Conservation (phyloP, 2,888 invertebrate genomes). For the Homarus gammarus region DNA sequence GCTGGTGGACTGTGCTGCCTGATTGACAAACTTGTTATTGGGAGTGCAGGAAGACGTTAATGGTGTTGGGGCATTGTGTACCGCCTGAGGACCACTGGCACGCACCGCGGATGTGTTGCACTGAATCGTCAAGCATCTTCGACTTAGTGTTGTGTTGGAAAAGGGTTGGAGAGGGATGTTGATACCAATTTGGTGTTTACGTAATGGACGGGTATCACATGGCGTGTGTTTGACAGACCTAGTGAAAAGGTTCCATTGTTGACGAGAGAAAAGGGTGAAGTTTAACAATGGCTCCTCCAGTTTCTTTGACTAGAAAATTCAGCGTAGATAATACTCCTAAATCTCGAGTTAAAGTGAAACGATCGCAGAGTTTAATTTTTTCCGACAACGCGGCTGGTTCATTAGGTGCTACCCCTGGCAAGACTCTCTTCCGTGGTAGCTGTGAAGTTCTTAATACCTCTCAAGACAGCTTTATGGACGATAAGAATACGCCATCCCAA, state of each 20-base stretch:
- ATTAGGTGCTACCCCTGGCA: not conserved
- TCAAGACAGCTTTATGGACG: not conserved
- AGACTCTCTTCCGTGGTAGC: not conserved
- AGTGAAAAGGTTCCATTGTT: not conserved
- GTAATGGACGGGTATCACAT: not conserved
- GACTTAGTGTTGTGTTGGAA: not conserved
- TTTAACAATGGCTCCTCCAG: conserved; percentile 52
- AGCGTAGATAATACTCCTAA: conserved; percentile 5
- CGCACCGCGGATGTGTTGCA: too few relatives aligned
- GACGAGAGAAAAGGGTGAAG: not conserved
- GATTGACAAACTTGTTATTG: not conserved
- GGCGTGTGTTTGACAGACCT: not conserved
- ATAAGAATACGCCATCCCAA: not conserved
- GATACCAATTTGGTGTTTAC: not conserved
- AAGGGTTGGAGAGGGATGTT: not conserved
- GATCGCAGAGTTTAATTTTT: conserved; percentile 48
- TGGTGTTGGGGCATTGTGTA: not conserved
- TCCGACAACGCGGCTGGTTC: not conserved
- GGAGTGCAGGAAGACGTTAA: not conserved
- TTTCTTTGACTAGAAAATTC: conserved; percentile 21
- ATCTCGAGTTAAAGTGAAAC: not conserved
- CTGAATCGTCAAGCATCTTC: not conserved
- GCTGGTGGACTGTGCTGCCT: not conserved
- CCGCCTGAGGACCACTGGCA: too few relatives aligned
- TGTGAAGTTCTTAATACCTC: not conserved